phyloP scores from a whole-genome alignment of 2,888 invertebrate genomes.

The Eurytoma adleriae region DNA sequence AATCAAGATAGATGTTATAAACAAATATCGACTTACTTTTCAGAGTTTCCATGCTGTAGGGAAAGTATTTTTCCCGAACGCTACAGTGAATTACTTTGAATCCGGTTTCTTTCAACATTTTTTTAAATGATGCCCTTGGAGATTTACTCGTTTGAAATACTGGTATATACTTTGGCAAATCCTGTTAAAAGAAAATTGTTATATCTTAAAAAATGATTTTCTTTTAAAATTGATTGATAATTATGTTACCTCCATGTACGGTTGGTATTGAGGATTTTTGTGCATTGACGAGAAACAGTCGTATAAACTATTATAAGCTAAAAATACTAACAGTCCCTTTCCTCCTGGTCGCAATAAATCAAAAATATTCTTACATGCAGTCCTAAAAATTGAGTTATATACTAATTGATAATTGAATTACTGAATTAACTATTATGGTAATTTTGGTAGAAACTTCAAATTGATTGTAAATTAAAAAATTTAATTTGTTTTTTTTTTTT shows the following conservation, averaged over 20 bases:
- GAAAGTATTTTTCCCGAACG: constrained; percentile 79
- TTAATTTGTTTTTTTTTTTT: not conserved
- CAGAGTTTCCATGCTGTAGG: constrained; percentile 79
- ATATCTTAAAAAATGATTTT: not conserved
- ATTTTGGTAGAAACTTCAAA: no score
- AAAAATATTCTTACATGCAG: constrained; percentile 82
- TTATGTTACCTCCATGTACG: constrained; percentile 79
- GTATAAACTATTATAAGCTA: constrained; percentile 83
- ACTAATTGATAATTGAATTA: no score
- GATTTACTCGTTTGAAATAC: constrained; percentile 82
- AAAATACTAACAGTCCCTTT: constrained; percentile 82
- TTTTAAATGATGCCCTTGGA: constrained; percentile 79
- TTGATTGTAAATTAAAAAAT: not conserved
- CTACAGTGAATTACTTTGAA: constrained; percentile 81
- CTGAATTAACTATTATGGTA: no score
- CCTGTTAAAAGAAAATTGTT: constrained; percentile 69
- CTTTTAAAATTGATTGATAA: not conserved
- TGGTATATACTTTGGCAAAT: constrained; percentile 82
- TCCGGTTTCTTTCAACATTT: constrained; percentile 79
- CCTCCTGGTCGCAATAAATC: constrained; percentile 83
- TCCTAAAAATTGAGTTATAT: no score
- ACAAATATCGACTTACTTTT: constrained; percentile 72
- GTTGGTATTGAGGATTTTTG: constrained; percentile 79
- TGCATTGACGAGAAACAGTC: constrained; percentile 82
- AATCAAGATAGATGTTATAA: not conserved